A percentile compares a stretch with the other conserved stretches of the same genome.
phyloP scores from a whole-genome alignment of 2,797 vertebrate genomes.

The Xenopus petersii region DNA sequence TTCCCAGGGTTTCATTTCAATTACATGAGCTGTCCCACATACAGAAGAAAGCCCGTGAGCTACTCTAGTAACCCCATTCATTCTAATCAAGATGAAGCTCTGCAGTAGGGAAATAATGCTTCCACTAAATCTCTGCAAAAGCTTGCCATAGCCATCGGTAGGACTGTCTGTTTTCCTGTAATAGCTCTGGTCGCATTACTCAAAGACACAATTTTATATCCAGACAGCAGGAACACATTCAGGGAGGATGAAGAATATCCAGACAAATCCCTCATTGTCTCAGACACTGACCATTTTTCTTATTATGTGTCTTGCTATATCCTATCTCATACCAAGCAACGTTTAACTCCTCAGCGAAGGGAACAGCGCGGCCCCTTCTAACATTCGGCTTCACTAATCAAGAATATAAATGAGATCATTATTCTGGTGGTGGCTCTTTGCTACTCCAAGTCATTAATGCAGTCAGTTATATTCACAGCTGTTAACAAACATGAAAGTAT shows the following conservation, averaged over 20 bases:
- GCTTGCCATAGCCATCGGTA: no score
- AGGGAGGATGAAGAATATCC: background rate
- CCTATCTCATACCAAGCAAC: background rate
- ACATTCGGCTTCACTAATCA: slow-evolving; percentile 9
- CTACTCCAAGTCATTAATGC: slow-evolving; percentile 54
- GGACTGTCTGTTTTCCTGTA: no score
- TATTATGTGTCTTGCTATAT: background rate
- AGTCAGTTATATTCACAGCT: slow-evolving; percentile 60
- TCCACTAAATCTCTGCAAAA: no score
- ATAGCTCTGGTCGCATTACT: no score
- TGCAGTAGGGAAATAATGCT: no score
- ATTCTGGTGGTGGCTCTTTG: slow-evolving; percentile 51
- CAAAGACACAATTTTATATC: no score
- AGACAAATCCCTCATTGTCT: background rate
- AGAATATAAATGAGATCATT: slow-evolving; percentile 52
- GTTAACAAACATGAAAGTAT: slow-evolving; percentile 51
- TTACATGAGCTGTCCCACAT: no score
- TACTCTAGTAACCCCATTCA: no score
- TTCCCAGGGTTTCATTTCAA: no score
- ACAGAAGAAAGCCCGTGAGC: no score
- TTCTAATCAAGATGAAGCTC: no score
- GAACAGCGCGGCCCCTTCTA: background rate
- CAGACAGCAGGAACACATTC: background rate
- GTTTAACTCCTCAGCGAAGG: background rate
- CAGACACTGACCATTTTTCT: background rate